phyloP scores from a whole-genome alignment of 2,888 invertebrate genomes.

The Euphydryas editha region DNA sequence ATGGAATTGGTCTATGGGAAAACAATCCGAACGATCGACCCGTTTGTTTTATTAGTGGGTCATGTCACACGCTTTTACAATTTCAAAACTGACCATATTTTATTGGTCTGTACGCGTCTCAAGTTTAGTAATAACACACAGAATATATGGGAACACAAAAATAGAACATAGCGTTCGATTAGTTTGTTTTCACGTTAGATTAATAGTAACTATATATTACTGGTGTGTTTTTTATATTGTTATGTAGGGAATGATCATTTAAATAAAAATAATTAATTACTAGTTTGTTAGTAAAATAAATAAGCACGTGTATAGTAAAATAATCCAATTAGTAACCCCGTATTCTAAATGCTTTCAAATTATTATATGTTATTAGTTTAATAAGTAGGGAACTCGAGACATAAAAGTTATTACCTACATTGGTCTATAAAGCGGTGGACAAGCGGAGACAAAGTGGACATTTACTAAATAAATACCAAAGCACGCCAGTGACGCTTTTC shows the following conservation, averaged over 20 bases:
- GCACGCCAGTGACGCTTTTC: conserved; percentile 50
- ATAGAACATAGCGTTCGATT: background rate
- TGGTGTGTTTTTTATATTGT: background rate
- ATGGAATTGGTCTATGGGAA: conserved; percentile 74
- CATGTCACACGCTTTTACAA: conserved; percentile 51
- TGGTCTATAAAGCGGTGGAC: conserved; percentile 48
- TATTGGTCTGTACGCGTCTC: conserved; percentile 7
- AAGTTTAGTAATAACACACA: background rate
- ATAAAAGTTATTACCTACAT: conserved; percentile 53
- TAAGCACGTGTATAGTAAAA: background rate
- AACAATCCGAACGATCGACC: conserved; percentile 67
- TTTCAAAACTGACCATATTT: conserved; percentile 19
- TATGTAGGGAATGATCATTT: background rate
- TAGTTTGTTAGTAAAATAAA: background rate
- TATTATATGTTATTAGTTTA: conserved; percentile 43
- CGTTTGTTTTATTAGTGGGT: conserved; percentile 75
- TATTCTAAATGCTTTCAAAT: conserved; percentile 1
- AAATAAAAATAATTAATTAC: background rate
- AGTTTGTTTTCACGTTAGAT: background rate
- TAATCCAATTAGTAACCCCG: background rate
- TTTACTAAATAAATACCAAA: conserved; percentile 57
- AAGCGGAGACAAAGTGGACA: conserved; percentile 55
- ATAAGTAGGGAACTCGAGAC: conserved; percentile 39
- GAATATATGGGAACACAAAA: too few species aligned
- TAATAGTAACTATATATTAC: background rate